Conservation (phyloP, 2,797 vertebrate genomes). For the Myripristis murdjan region DNA sequence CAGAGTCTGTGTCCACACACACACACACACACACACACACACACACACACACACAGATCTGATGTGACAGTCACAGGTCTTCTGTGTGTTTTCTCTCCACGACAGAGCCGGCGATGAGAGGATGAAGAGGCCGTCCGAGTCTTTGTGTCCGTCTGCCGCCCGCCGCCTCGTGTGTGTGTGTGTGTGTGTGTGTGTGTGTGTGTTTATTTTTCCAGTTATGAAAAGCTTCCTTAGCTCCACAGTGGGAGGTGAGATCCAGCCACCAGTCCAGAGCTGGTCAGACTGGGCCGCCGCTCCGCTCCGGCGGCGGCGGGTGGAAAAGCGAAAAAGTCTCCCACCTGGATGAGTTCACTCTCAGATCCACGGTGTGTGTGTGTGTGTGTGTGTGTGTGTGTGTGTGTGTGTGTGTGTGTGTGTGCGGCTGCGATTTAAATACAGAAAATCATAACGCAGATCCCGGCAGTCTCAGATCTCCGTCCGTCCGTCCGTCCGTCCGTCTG, state of each 20-base stretch:
- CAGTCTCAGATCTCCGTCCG: conserved; percentile 20
- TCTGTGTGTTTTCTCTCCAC: conserved; percentile 7
- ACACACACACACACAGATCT: no score
- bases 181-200: no score
- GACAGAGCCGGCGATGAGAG: no score
- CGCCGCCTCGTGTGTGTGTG: no score
- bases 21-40: no score
- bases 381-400: background rate
- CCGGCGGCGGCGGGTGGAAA: background rate
- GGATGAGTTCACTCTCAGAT: background rate
- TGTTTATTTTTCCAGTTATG: conserved; percentile 79
- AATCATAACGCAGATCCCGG: conserved; percentile 50
- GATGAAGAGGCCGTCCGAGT: background rate
- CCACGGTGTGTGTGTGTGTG: conserved; percentile 5
- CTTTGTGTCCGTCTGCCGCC: background rate
- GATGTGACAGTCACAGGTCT: conserved; percentile 8
- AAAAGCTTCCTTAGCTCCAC: conserved; percentile 41
- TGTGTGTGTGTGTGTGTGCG: no score
- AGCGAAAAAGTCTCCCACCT: background rate
- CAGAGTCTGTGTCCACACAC: conserved; percentile 30
- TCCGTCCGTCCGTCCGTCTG: conserved; percentile 22
- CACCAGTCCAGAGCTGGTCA: conserved; percentile 31
- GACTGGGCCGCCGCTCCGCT: no score
- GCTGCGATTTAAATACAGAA: conserved; percentile 67
- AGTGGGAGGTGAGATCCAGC: background rate